Percentiles rank a stretch among this genome's conserved stretches.
phyloP scores from a whole-genome alignment of 2,888 invertebrate genomes.

The Tetragnatha montana region DNA sequence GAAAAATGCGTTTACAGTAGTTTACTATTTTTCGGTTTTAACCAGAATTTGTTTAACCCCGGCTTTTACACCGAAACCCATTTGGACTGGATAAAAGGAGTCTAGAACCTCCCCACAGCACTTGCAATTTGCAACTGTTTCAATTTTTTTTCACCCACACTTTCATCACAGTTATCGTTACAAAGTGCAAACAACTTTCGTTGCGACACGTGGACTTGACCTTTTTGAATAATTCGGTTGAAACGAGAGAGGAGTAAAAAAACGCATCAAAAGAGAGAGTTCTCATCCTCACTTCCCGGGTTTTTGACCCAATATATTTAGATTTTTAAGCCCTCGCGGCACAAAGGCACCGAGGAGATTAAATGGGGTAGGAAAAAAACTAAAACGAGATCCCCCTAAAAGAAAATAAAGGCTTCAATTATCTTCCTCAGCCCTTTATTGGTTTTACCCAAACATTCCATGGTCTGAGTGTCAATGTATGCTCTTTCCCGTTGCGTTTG shows the following conservation, averaged over 20 bases:
- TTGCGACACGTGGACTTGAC: too few relatives aligned
- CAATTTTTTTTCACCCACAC: too few relatives aligned
- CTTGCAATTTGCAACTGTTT: too few relatives aligned
- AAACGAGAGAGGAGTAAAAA: not conserved
- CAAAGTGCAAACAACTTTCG: too few relatives aligned
- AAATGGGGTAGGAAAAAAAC: slow-evolving; percentile 39
- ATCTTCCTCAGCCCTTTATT: slow-evolving; percentile 67
- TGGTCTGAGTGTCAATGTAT: slow-evolving; percentile 42
- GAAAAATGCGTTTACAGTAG: too few relatives aligned
- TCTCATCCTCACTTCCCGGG: slow-evolving; percentile 1
- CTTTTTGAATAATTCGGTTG: not conserved
- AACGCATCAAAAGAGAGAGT: not conserved
- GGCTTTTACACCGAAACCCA: too few relatives aligned
- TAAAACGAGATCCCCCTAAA: slow-evolving; percentile 46
- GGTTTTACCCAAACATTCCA: slow-evolving; percentile 57
- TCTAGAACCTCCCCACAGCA: too few relatives aligned
- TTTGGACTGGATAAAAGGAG: too few relatives aligned
- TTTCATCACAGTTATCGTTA: too few relatives aligned
- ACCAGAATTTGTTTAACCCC: too few relatives aligned
- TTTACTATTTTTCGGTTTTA: too few relatives aligned
- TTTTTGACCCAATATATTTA: slow-evolving; percentile 13
- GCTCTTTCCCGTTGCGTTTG: slow-evolving; percentile 55
- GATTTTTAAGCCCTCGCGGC: not conserved
- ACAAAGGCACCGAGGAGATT: slow-evolving; percentile 41
- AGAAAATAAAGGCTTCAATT: slow-evolving; percentile 66